Evolutionary conservation across 2,797 vertebrate genomes (phyloP), one percentile per base, ranked within the genome.

Genomic region (Brachyrhaphis roseni): DNA sequence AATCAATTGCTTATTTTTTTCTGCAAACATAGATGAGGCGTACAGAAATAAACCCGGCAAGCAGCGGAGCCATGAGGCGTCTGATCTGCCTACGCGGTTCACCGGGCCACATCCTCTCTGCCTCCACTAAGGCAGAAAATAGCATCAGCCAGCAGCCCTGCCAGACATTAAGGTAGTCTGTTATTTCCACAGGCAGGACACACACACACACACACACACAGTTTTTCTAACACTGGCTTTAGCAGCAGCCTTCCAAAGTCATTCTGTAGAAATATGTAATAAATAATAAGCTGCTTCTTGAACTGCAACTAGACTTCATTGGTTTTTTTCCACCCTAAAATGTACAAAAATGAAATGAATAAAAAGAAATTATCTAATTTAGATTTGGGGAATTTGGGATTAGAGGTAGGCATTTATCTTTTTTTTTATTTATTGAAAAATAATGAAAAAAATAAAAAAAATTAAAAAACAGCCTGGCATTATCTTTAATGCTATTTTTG

Each of bases 11-110:
- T 57, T 80, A 59, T 91, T 88, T 87, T 87, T 53, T 75, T 75
- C 76, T 82, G 75, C 66, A 4, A 76, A 80, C 76, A 74, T 39
- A 73, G 84, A 88, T 70, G 83, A 83, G 83, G 71, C 49, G 53
- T 49, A 80, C 78, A 89, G 87, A 84, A 88, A 88, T 81, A 88
- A 86, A 72, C 71, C 53, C 43, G n/a, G 75, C 87, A 75, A 2
- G 85, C 82, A 86, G 88, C 88, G 76, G 82, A 92, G 87, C 78
- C 84, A 47, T 71, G 92, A 89, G 87, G 88, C 71, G 80, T 90
- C 91, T 87, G 90, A 90, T 92, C 92, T 81, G 84, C 93, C 93
- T 88, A 91, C 93, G 74, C 93, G 28, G 91, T 89, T 93, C 91
- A 92, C 41, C 76, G 43, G 91, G 90, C 88, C 83, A 90, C 86